Base-by-base conservation (phyloP, 1,140 invertebrate genomes). In the Microplitis demolitor region DNA sequence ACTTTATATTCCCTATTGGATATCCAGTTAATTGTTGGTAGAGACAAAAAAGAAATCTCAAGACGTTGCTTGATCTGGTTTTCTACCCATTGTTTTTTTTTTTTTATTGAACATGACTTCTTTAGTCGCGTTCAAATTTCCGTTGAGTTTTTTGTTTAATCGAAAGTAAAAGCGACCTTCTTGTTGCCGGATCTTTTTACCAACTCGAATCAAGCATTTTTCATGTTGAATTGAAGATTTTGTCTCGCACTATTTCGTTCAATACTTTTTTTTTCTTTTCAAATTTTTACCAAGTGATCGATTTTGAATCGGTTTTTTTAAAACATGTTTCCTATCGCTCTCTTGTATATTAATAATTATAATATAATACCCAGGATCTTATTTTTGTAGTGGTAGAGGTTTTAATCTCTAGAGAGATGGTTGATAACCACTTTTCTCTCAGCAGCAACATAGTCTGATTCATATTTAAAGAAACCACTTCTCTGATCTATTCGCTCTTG, bases 381-480 rank as follows among this genome's bases (percentile, higher is more conserved):
- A 60, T 24, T 24, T 33, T 24, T 31, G 11, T 56, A 34, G 31
- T 24, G 31, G 14, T 11, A 6, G 33, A 37, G 14, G 33, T 63
- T 63, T 14, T 3, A 39, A 37, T 35, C 61, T 39, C 45, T 3
- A 31, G 62, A n/a, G 62, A 53, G 8, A 24, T 51, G 13, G 14
- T 31, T 16, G n/a, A 39, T 50, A 51, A 66, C 35, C 13, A 66
- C 39, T 51, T 31, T 66, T 66, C 31, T 50, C 39, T 31, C n/a
- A n/a, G 14, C 67, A 34, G 54, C 62, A 14, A 6, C 11, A 50
- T 67, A 16, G 60, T 60, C 51, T 75, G 72, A 80, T 82, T 69
- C 73, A 81, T 80, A 80, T 78, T 80, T 80, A 67, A 72, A 56
- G 79, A 78, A 81, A 77, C 73, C 80, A 71, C 77, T 79, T 82